These are phyloP conservation scores for Eudasyphora cyanicolor DNA, from an alignment of 2,888 invertebrate genomes.

Conservation along the genomic window DNA sequence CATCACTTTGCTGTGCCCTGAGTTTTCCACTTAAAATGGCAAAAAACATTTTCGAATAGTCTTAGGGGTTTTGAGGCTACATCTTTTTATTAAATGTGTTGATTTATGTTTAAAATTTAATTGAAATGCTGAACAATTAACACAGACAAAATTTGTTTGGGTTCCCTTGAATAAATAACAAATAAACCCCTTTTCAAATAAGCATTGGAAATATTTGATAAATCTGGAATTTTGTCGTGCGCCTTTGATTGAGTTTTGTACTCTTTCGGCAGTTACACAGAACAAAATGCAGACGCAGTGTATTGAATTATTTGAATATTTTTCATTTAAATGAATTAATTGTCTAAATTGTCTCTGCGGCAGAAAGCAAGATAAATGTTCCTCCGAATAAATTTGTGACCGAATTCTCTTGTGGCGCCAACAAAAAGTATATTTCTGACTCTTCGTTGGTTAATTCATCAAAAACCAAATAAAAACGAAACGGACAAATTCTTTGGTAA, in stretches of 20 bases:
- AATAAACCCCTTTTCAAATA: too few relatives aligned
- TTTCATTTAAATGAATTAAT: conserved; percentile 8
- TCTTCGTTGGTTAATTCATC: conserved; percentile 4
- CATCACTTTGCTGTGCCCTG: not conserved
- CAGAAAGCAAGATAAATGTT: not conserved
- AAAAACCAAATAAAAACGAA: too few relatives aligned
- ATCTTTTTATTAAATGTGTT: conserved; percentile 24
- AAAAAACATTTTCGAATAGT: not conserved
- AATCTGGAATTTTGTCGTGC: too few relatives aligned
- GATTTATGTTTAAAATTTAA: conserved; percentile 40
- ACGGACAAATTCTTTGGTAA: not conserved
- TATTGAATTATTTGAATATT: conserved; percentile 8
- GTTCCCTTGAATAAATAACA: not conserved
- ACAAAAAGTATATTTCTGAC: not conserved
- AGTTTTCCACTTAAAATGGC: not conserved
- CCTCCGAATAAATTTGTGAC: not conserved
- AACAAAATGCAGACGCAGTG: not conserved
- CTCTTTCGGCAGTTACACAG: too few relatives aligned
- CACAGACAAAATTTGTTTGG: too few relatives aligned
- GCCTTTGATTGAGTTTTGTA: too few relatives aligned
- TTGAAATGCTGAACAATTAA: conserved; percentile 51
- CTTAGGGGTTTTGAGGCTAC: not conserved
- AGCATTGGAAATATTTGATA: too few relatives aligned
- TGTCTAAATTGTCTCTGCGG: not conserved
- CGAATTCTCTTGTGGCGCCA: conserved; percentile 3